A percentile compares a stretch with the other conserved stretches of the same genome.
Conservation (phyloP, 2,797 vertebrate species). For the Bovichtus diacanthus region DNA sequence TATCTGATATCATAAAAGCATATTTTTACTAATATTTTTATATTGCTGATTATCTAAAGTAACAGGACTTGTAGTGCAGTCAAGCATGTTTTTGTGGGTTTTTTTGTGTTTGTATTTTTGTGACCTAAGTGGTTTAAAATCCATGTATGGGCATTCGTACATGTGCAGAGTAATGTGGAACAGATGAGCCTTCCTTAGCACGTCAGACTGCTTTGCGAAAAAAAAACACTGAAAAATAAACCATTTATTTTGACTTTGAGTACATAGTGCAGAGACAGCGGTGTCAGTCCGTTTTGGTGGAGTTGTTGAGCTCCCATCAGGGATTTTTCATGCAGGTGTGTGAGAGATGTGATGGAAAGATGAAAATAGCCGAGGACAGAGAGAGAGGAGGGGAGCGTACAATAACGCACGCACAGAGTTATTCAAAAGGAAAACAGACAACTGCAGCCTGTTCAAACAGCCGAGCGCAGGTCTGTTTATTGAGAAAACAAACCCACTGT, state of each 20-base stretch:
- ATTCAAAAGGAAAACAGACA: constrained; percentile 49
- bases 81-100: background rate
- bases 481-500: constrained; percentile 56
- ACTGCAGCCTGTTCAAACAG: constrained; percentile 32
- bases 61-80: background rate
- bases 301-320: constrained; percentile 3
- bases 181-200: background rate
- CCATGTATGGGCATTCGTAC: background rate
- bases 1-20: background rate
- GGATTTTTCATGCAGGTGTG: constrained; percentile 31
- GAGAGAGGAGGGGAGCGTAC: background rate
- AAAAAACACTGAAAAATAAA: background rate
- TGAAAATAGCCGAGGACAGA: constrained; percentile 7
- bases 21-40: background rate
- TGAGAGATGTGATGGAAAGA: constrained; percentile 27
- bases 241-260: background rate
- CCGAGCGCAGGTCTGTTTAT: constrained; percentile 42
- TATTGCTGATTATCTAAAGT: background rate
- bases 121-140: background rate
- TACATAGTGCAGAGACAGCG: background rate
- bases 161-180: background rate
- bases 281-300: background rate
- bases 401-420: background rate
- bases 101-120: background rate
- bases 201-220: background rate